Evolutionary conservation across 2,113 vertebrate species (phyloP), one percentile per base, ranked within the genome.

Genomic region (Herpetotheres cachinnans): DNA sequence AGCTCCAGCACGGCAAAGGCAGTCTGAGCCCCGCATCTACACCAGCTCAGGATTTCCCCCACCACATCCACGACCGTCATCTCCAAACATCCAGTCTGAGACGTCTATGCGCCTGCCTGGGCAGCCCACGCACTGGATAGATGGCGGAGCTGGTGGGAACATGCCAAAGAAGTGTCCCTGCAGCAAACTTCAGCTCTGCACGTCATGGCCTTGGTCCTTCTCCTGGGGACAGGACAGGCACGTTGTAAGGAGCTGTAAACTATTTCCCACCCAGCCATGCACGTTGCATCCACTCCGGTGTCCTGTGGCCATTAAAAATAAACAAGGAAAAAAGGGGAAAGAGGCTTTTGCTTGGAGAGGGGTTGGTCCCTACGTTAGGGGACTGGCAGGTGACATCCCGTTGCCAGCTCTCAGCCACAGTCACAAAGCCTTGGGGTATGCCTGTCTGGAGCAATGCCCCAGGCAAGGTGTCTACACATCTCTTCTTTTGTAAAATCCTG

Each of bases 41-140:
- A 14, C 29, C 58, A 40, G 18, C 47, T 62, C 65, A 20, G 66
- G 42, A 54, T 13, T n/a, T 65, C 11, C n/a, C 49, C 49, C 86
- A 72, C 49, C n/a, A 8, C 16, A 21, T 65, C 56, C 63, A 46
- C 0, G 1, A 46, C 49, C 5, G 1, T 27, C 49, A 10, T 20
- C 50, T 73, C 50, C 58, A 63, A 25, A 47, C 22, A 34, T 10
- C 66, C 58, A 11, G 7, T 36, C n/a, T 42, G 25, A 0, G 3
- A 65, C 0, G 0, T 55, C 50, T 42, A 40, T 9, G 29, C 1
- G 6, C 58, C 67, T 49, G 66, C 58, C 42, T 0, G 0, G 34
- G 15, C 66, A 55, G 49, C 40, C 56, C 76, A 32, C 4, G 1
- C 2, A 0, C 38, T 11, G 47, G 18, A 6, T 2, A 65, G 47